Evolutionary conservation across 2,113 vertebrate species (phyloP).

Genomic region (Poeciliopsis prolifica): DNA sequence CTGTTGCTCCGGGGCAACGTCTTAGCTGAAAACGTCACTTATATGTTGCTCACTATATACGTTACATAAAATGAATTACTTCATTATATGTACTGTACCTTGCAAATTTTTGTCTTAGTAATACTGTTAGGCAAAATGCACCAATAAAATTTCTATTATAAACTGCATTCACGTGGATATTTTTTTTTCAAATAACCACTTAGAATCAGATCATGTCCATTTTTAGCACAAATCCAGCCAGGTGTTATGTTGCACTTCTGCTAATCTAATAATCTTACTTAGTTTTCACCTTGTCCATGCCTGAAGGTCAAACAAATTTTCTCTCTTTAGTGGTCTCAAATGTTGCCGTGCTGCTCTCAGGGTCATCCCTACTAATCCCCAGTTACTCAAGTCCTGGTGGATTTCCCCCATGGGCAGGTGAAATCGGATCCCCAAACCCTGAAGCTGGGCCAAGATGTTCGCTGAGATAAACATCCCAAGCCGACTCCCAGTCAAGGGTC

Average conservation of each 20-base stretch:
- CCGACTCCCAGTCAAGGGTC: conserved; percentile 84
- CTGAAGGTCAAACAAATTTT: conserved; percentile 84
- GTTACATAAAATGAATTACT: neutral
- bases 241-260: conserved; percentile 74
- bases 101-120: neutral
- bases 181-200: conserved; percentile 25
- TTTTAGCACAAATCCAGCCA: conserved; percentile 55
- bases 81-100: conserved; percentile 30
- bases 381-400: conserved; percentile 84
- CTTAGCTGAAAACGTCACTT: conserved; percentile 63
- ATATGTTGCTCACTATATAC: too few relatives aligned
- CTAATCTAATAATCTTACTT: conserved; percentile 84
- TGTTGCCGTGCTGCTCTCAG: conserved; percentile 86
- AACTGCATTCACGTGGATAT: conserved; percentile 1
- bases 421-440: conserved; percentile 89
- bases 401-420: conserved; percentile 86
- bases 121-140: neutral
- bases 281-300: conserved; percentile 83
- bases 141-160: conserved; percentile 2
- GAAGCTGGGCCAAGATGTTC: conserved; percentile 90
- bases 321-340: conserved; percentile 93
- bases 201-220: conserved; percentile 29
- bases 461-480: conserved; percentile 90
- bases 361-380: conserved; percentile 92
- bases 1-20: conserved; percentile 45